Base-by-base conservation (phyloP, 2,888 invertebrate genomes). In the Caenorhabditis angaria region DNA sequence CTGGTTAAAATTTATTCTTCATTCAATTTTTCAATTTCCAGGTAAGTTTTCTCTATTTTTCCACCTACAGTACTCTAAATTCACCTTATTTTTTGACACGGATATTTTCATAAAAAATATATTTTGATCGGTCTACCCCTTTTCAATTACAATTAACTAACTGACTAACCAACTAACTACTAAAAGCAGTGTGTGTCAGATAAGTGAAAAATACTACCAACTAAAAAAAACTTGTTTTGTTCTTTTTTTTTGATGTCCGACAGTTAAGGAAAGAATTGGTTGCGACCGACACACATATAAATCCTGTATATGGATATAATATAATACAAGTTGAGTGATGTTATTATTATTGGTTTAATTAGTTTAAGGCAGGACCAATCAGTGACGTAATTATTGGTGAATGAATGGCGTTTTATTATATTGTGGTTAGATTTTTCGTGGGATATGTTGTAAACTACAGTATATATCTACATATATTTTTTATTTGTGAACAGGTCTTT, bases 281-380 rank as follows among this genome's bases (percentile, higher is more conserved):
- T 41, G 41, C 41, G 41, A 41, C 41, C 41, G 41, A 41, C 41
- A 41, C 41, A 18, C 41, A 41, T 41, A 41, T 41, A 41, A n/a
- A n/a, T n/a, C n/a, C n/a, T n/a, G n/a, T n/a, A n/a, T n/a, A n/a
- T n/a, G n/a, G n/a, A 41, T 41, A 32, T 32, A 32, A 32, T 32
- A 41, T 12, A 12, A 41, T 41, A 41, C 41, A 41, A 41, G 41
- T 41, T 41, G 41, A 41, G 41, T 41, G 41, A 41, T 14, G 41
- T 41, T 41, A 12, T 41, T 41, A 41, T 41, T 41, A 41, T 41
- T 41, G 41, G 41, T 41, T 41, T 14, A 41, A 14, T 14, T 41
- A 41, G 18, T 41, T 41, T 18, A 14, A 41, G 41, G n/a, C n/a
- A n/a, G n/a, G n/a, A n/a, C n/a, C n/a, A 41, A 41, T 32, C 32